Conservation (phyloP, 2,113 vertebrate species). For the Rhinichthys klamathensis region DNA sequence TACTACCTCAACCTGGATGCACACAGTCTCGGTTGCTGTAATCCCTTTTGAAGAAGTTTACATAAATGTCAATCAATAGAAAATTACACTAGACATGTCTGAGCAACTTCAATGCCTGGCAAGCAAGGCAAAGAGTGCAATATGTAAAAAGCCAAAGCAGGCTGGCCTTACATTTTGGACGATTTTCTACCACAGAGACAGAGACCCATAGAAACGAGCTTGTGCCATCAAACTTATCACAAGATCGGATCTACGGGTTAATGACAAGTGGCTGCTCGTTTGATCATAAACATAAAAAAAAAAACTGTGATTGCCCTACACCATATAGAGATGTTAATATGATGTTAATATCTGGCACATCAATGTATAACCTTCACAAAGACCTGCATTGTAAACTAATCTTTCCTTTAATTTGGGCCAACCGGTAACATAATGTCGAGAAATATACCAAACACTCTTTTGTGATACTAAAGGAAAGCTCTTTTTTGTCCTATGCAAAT, state of each 20-base stretch:
- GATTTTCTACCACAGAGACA: conserved; percentile 86
- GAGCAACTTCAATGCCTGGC: not conserved
- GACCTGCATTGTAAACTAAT: not conserved
- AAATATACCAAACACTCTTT: not conserved
- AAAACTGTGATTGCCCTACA: conserved; percentile 3
- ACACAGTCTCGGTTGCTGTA: conserved; percentile 82
- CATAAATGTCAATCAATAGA: not conserved
- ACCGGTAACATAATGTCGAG: not conserved
- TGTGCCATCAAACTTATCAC: conserved; percentile 92
- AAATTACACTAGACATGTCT: conserved; percentile 27
- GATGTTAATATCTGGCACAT: not conserved
- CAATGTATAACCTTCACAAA: not conserved
- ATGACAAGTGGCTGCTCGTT: conserved; percentile 85
- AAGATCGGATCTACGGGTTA: conserved; percentile 99
- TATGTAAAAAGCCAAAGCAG: not conserved
- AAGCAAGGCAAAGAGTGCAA: not conserved
- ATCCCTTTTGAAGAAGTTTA: conserved; percentile 38
- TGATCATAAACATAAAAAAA: not conserved
- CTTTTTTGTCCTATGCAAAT: not conserved
- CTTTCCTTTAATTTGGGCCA: not conserved
- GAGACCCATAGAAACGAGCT: conserved; percentile 99
- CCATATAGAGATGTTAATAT: not conserved
- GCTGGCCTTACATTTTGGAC: not conserved
- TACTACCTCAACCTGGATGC: conserved; percentile 99
- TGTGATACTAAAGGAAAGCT: not conserved